phyloP scores from a whole-genome alignment of 2,888 invertebrate species.

The Cataglyphis altisquamis region DNA sequence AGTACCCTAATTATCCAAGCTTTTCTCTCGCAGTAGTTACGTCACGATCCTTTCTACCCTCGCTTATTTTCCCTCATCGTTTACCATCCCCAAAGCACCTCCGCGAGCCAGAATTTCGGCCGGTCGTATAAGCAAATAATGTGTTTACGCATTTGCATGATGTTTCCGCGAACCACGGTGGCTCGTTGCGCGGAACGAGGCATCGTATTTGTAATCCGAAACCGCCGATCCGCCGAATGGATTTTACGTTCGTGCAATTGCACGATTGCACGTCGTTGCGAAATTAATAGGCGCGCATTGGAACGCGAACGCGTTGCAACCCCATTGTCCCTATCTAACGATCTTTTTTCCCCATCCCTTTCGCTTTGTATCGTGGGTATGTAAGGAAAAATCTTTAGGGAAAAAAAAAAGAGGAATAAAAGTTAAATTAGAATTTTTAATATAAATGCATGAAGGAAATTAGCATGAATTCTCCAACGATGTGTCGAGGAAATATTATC shows the following conservation, averaged over 20 bases:
- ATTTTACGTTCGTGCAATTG: conserved; percentile 46
- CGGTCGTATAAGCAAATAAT: conserved; percentile 76
- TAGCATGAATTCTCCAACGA: not conserved
- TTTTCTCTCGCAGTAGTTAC: not conserved
- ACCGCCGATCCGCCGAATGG: conserved; percentile 46
- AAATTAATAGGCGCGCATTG: conserved; percentile 49
- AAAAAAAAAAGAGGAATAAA: not conserved
- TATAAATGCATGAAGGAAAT: not conserved
- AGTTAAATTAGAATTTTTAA: not conserved
- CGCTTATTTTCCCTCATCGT: conserved; percentile 18
- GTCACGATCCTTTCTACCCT: conserved; percentile 11
- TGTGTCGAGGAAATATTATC: not conserved
- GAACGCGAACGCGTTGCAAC: conserved; percentile 3
- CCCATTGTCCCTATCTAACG: not conserved
- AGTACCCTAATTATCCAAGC: not conserved
- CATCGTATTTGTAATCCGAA: conserved; percentile 50
- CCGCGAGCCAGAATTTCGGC: conserved; percentile 62
- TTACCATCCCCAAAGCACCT: conserved; percentile 37
- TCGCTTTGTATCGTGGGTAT: not conserved
- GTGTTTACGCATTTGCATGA: conserved; percentile 80
- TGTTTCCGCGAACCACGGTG: conserved; percentile 67
- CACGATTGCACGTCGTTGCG: conserved; percentile 45
- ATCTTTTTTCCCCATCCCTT: not conserved
- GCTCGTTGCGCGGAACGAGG: conserved; percentile 34
- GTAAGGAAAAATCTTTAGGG: not conserved